Evolutionary conservation across 1,140 invertebrate species (phyloP).

Genomic region (Drosophila grimshawi): DNA sequence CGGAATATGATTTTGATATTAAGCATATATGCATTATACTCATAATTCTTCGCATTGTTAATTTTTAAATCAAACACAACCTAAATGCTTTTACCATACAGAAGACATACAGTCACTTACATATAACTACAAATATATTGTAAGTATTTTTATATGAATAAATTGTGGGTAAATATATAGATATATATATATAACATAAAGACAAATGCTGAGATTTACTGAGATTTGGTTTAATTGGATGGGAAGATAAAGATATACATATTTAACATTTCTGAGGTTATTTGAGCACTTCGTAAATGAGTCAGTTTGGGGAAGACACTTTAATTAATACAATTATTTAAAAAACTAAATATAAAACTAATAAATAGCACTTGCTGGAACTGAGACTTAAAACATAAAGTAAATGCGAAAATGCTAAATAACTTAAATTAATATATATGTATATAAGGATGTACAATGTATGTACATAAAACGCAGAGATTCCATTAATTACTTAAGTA

Average conservation of each 20-base stretch:
- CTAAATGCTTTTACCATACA: slow-evolving; percentile 39
- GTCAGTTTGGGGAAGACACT: slow-evolving; percentile 59
- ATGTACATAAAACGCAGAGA: slow-evolving; percentile 34
- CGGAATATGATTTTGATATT: slow-evolving; percentile 42
- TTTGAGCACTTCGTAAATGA: slow-evolving; percentile 30
- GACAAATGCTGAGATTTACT: background rate
- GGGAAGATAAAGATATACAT: background rate
- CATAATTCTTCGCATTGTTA: slow-evolving; percentile 5
- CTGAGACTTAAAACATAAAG: slow-evolving; percentile 29
- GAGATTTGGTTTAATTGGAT: slow-evolving; percentile 21
- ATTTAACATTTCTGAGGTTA: slow-evolving; percentile 32
- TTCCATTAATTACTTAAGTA: slow-evolving; percentile 19
- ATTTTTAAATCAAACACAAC: slow-evolving; percentile 59
- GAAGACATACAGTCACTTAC: slow-evolving; percentile 3
- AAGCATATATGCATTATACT: slow-evolving; percentile 9
- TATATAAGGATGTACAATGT: slow-evolving; percentile 36
- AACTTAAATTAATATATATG: slow-evolving; percentile 43
- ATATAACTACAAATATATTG: background rate
- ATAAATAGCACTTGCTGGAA: slow-evolving; percentile 28
- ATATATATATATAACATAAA: background rate
- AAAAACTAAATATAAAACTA: slow-evolving; percentile 44
- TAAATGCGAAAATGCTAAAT: slow-evolving; percentile 22
- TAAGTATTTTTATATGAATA: slow-evolving; percentile 4
- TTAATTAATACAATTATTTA: background rate
- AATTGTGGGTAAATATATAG: slow-evolving; percentile 5